Base-by-base conservation (phyloP, 2,797 vertebrate species). In the Sebastes iracundus region DNA sequence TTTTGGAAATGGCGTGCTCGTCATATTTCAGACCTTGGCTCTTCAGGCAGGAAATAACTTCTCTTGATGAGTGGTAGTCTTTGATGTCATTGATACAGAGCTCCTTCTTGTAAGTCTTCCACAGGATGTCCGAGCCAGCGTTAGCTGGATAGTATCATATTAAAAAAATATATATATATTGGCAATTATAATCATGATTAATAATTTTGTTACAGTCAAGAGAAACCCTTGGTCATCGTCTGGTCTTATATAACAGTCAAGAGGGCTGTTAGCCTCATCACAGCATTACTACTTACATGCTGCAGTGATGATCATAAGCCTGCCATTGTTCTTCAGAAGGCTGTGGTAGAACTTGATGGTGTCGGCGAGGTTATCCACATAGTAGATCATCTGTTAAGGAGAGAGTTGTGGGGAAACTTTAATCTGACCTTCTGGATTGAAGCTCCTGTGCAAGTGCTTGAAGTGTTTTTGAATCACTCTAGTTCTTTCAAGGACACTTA, bases 331-430 rank as follows among this genome's bases (percentile, higher is more conserved):
- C 71, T 95, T 96, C 89, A 98, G 90, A 35, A 97, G 94, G 66
- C 93, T 94, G 53, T 96, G 96, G 92, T 96, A 97, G 83, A 97
- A 97, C 77, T 42, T 94, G 80, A 98, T 69, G 0, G 96, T 96
- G 0, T 82, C 93, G 2, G 89, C 67, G 22, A 96, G 33, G 22
- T 97, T 94, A 30, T 96, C 92, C 79, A 97, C 96, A 60, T 97
- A 98, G 85, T 97, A 97, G 63, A 98, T 90, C 97, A 98, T 95
- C 97, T 98, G 91, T 69, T 71, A 72, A 88, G 79, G 23, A 64
- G 18, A 64, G 22, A 46, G 42, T 46, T 27, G 18, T 38, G 7
- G 18, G n/a, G 3, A 66, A 53, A 2, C 2, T 42, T 62, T 9
- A 23, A 13, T 42, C 12, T 52, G 23, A 67, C 23, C 11, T 81